Evolutionary conservation across 2,113 vertebrate genomes (phyloP).

Genomic region (Pontoporia blainvillei): DNA sequence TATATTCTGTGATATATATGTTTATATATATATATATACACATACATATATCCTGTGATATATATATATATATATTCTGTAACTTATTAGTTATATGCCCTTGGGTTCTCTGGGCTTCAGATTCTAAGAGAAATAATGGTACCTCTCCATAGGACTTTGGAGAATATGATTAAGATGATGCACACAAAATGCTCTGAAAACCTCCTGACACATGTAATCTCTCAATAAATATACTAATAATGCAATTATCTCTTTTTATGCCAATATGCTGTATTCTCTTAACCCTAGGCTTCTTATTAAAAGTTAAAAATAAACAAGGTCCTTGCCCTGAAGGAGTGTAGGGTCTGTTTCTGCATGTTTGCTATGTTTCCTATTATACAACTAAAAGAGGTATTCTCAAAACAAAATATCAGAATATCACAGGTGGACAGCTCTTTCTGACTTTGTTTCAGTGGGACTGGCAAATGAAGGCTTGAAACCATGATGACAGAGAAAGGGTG

Average conservation of each 20-base stretch:
- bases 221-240: background rate
- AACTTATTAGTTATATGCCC: background rate
- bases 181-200: background rate
- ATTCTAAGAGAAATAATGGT: background rate
- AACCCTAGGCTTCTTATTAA: background rate
- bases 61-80: background rate
- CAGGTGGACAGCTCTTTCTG: background rate
- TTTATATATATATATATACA: too few relatives aligned
- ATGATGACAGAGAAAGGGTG: fast-evolving
- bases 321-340: background rate
- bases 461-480: background rate
- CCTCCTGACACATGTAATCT: background rate
- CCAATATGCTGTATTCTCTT: background rate
- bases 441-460: background rate
- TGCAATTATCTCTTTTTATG: background rate
- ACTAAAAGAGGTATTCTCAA: background rate
- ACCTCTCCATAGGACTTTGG: background rate
- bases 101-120: background rate
- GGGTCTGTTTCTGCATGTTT: background rate
- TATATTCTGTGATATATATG: background rate
- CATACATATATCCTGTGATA: background rate
- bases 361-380: background rate
- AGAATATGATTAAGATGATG: background rate
- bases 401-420: background rate
- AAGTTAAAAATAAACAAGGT: background rate